A percentile compares a stretch with the other conserved stretches of the same genome.
phyloP scores from a whole-genome alignment of 2,113 vertebrate species.

The Istiophorus platypterus region DNA sequence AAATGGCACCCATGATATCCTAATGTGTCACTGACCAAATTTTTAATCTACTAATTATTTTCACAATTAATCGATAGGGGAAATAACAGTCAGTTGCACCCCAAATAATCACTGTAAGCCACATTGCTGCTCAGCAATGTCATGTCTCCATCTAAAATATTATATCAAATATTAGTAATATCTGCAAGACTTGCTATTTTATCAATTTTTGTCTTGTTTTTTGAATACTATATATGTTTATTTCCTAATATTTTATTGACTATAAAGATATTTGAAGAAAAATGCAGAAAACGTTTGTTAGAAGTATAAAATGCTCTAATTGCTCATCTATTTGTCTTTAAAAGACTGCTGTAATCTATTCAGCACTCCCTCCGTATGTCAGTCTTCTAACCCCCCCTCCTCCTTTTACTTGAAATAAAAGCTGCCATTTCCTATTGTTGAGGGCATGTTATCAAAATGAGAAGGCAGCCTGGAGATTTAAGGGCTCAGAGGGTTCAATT shows the following conservation, averaged over 20 bases:
- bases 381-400: neutral
- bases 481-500: slow-evolving; percentile 62
- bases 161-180: neutral
- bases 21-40: too few species aligned
- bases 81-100: too few species aligned
- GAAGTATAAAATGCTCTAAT: neutral
- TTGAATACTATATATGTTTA: neutral
- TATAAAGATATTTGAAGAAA: neutral
- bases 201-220: too few species aligned
- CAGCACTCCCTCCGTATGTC: slow-evolving; percentile 3
- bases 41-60: too few species aligned
- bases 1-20: too few species aligned
- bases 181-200: neutral
- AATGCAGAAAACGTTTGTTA: neutral
- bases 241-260: neutral
- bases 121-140: too few species aligned
- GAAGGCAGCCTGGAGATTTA: slow-evolving; percentile 29
- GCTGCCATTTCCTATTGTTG: slow-evolving; percentile 50
- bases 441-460: slow-evolving; percentile 48
- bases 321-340: neutral
- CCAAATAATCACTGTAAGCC: too few species aligned
- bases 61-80: too few species aligned
- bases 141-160: neutral
- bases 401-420: slow-evolving; percentile 47
- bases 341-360: neutral